phyloP scores from a whole-genome alignment of 2,113 vertebrate species.

The Plotosus lineatus region DNA sequence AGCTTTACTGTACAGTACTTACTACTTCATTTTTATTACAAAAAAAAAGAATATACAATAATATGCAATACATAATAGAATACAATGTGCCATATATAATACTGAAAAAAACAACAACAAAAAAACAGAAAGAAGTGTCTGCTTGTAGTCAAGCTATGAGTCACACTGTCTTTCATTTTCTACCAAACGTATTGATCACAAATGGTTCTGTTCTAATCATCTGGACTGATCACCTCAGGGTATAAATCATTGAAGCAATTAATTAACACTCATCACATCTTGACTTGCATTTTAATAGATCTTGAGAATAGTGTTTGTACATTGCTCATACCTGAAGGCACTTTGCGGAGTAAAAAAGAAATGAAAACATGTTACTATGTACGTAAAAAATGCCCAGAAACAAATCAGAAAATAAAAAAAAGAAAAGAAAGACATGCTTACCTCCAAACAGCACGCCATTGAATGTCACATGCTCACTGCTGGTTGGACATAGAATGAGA shows the following conservation, averaged over 20 bases:
- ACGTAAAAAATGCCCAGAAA: neutral
- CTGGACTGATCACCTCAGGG: neutral
- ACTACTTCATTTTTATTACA: neutral
- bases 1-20: neutral
- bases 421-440: neutral
- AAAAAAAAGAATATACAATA: too few relatives aligned
- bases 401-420: neutral
- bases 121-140: neutral
- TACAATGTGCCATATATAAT: too few relatives aligned
- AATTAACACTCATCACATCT: neutral
- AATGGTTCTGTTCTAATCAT: neutral
- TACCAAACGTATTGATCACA: neutral
- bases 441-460: neutral
- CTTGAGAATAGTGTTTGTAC: neutral
- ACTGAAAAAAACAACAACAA: neutral
- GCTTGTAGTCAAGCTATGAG: neutral
- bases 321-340: neutral
- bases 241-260: conserved; percentile 7
- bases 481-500: conserved; percentile 35
- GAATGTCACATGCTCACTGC: neutral
- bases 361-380: neutral
- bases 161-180: neutral
- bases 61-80: too few relatives aligned
- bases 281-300: neutral
- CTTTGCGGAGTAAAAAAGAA: too few relatives aligned